Evolutionary conservation across 2,113 vertebrate species (phyloP).

Genomic region (Indri indri): DNA sequence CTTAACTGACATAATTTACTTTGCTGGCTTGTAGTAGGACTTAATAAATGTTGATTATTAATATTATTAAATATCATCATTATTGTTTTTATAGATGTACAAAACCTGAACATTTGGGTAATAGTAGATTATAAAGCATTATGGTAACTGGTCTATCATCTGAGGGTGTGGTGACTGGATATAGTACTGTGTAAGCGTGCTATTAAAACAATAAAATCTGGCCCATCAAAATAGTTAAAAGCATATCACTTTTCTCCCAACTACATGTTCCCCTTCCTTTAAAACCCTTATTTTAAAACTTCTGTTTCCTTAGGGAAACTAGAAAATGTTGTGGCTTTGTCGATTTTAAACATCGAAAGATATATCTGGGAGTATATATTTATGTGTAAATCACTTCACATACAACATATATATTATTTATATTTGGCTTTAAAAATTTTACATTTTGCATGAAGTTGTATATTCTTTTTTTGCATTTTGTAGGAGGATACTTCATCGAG

Average conservation of each 20-base stretch:
- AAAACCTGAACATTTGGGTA: background rate
- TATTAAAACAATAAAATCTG: background rate
- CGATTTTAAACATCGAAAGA: slow-evolving; percentile 15
- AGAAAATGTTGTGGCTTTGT: background rate
- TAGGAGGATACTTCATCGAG: slow-evolving; percentile 91
- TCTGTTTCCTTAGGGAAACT: background rate
- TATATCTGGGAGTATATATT: background rate
- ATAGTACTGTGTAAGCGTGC: background rate
- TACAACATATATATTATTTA: background rate
- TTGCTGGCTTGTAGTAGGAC: background rate
- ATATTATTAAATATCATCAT: background rate
- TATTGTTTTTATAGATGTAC: background rate
- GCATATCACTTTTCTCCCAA: background rate
- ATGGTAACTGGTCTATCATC: background rate
- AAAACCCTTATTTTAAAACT: background rate
- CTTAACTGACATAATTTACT: background rate
- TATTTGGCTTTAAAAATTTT: background rate
- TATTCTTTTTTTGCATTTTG: slow-evolving; percentile 68
- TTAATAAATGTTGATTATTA: background rate
- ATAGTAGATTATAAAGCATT: background rate
- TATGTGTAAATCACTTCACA: background rate
- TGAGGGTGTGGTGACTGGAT: background rate
- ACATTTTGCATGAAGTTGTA: slow-evolving; percentile 36
- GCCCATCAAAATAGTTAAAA: background rate
- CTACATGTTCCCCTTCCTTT: background rate